Evolutionary conservation across 2,113 vertebrate genomes (phyloP).

Genomic region (Neofelis nebulosa): DNA sequence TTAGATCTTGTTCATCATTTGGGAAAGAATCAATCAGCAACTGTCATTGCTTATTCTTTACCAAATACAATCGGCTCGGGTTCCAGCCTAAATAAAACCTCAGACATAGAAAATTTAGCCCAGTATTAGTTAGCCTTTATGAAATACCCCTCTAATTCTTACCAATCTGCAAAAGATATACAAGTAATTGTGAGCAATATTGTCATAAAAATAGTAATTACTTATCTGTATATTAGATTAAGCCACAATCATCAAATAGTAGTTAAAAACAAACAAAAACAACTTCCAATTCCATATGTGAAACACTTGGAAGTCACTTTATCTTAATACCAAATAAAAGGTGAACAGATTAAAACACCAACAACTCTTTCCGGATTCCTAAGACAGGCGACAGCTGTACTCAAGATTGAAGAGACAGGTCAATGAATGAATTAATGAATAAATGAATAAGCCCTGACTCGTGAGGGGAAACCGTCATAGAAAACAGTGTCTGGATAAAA

Average conservation of each 20-base stretch:
- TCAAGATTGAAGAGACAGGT: not conserved
- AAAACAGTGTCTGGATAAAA: not conserved
- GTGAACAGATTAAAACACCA: not conserved
- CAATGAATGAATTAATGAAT: not conserved
- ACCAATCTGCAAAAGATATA: not conserved
- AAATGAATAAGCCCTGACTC: not conserved
- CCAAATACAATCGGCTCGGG: not conserved
- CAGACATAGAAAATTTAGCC: not conserved
- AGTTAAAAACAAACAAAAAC: not conserved
- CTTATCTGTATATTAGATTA: not conserved
- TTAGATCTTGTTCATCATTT: not conserved
- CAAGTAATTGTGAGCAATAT: not conserved
- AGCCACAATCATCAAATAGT: not conserved
- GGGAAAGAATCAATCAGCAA: not conserved
- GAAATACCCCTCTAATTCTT: not conserved
- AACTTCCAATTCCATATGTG: not conserved
- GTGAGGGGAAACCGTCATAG: not conserved
- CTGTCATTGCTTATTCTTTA: not conserved
- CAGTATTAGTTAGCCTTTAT: not conserved
- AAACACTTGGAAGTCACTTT: not conserved
- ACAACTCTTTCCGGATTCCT: not conserved
- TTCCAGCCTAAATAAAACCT: not conserved
- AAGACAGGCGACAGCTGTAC: not conserved
- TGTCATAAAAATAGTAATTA: not conserved
- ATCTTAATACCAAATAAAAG: not conserved